A percentile compares a stretch with the other conserved stretches of the same genome.
phyloP scores from a whole-genome alignment of 2,888 invertebrate species.

The Microdon myrmicae region DNA sequence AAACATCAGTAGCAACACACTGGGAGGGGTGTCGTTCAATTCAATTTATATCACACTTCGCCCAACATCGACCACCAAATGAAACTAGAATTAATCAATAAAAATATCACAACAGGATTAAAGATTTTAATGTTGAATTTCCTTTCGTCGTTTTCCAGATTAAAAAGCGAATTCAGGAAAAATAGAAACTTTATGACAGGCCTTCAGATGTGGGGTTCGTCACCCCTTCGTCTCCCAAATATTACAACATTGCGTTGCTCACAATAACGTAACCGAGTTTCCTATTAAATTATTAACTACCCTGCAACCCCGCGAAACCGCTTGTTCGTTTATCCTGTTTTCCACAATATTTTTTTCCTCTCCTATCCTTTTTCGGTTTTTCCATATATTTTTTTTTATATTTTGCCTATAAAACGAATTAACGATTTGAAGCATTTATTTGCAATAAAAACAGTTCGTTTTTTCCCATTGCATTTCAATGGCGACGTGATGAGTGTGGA shows the following conservation, averaged over 20 bases:
- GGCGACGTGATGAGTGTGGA: slow-evolving; percentile 40
- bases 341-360: slow-evolving; percentile 5
- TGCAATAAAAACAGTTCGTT: slow-evolving; percentile 39
- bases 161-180: slow-evolving; percentile 44
- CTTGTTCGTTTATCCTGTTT: slow-evolving; percentile 4
- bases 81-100: too few relatives aligned
- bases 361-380: slow-evolving; percentile 14
- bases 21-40: too few relatives aligned
- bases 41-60: too few relatives aligned
- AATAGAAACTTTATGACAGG: slow-evolving; percentile 31
- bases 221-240: slow-evolving; percentile 22
- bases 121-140: neutral
- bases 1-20: too few relatives aligned
- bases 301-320: slow-evolving; percentile 25
- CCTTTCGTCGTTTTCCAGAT: slow-evolving; percentile 9
- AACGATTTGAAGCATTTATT: slow-evolving; percentile 47
- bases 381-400: slow-evolving; percentile 18
- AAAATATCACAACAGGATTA: too few relatives aligned
- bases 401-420: slow-evolving; percentile 48
- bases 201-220: slow-evolving; percentile 16
- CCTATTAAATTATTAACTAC: slow-evolving; percentile 50
- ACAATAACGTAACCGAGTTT: slow-evolving; percentile 25
- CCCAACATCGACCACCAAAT: too few relatives aligned
- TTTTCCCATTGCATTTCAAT: slow-evolving; percentile 18
- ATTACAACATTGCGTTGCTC: slow-evolving; percentile 35